Base-by-base conservation (phyloP, 2,797 vertebrate genomes). In the Coccyzus lansbergi region DNA sequence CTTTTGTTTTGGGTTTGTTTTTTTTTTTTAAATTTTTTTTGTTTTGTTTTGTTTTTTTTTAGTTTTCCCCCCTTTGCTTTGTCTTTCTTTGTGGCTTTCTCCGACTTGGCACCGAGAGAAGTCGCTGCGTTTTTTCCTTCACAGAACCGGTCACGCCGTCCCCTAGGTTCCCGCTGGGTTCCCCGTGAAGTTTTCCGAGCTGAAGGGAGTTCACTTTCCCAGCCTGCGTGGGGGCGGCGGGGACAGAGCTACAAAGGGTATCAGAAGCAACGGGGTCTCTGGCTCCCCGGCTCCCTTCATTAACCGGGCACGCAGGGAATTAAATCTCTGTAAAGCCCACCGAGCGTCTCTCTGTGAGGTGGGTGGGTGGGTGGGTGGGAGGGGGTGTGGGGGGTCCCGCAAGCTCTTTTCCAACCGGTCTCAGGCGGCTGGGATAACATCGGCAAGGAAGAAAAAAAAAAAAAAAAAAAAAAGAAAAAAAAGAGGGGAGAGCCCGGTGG, bases 251-350 rank as follows among this genome's bases (percentile, higher is more conserved):
- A 25, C 55, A 21, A 17, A 28, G 68, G 92, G 49, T 56, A 60
- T 33, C 75, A 16, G 38, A 7, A 62, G 12, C 38, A 15, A 15
- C 60, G 11, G 31, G 46, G 74, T 34, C 49, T 44, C 53, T 74
- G 72, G 92, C 92, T 79, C 53, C 75, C 29, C 53, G 52, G 83
- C 38, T 38, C n/a, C 38, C 38, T 38, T 38, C 38, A 94, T 97
- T 97, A 96, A 86, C 95, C 86, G 74, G 86, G 40, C 24, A 36
- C 89, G 94, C 96, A 12, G 78, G 72, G 89, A 88, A 87, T 93
- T 94, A 60, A 90, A 84, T 64, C 94, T 91, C 83, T 83, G 89
- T 79, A 7, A 89, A 96, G 84, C 86, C 94, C 82, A 55, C 94
- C 9, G 86, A 80, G 93, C 1, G 9, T 38, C 12, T 9, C 38